These are phyloP conservation scores for Pteria penguin DNA, from an alignment of 2,888 invertebrate species.

Conservation along the genomic window DNA sequence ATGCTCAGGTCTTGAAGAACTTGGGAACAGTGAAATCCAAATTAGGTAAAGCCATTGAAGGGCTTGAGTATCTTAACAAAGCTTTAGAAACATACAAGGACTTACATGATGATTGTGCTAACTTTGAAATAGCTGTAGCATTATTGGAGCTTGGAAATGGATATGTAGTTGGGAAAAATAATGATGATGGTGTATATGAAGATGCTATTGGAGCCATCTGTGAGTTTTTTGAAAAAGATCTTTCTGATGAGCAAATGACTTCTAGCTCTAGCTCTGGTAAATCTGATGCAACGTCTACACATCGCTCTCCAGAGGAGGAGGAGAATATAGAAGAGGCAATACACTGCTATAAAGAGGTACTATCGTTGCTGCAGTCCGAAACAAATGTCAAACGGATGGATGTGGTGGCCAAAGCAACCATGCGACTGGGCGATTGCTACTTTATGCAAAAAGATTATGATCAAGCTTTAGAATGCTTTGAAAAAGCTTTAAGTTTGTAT, in stretches of 20 bases:
- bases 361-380: slow-evolving; percentile 68
- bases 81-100: slow-evolving; percentile 70
- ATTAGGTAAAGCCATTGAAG: slow-evolving; percentile 73
- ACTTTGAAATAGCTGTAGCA: slow-evolving; percentile 72
- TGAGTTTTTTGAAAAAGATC: slow-evolving; percentile 74
- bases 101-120: slow-evolving; percentile 68
- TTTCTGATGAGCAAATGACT: slow-evolving; percentile 60
- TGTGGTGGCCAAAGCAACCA: slow-evolving; percentile 71
- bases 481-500: slow-evolving; percentile 74
- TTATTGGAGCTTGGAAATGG: slow-evolving; percentile 77
- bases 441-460: slow-evolving; percentile 77
- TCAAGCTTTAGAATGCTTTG: slow-evolving; percentile 74
- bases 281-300: slow-evolving; percentile 55
- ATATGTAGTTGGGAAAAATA: slow-evolving; percentile 70
- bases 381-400: slow-evolving; percentile 65
- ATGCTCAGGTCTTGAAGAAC: slow-evolving; percentile 72
- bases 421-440: slow-evolving; percentile 77
- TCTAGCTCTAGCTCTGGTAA: slow-evolving; percentile 56
- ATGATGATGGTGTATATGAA: slow-evolving; percentile 72
- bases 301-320: slow-evolving; percentile 60
- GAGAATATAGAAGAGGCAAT: slow-evolving; percentile 75
- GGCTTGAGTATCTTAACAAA: slow-evolving; percentile 73
- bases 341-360: slow-evolving; percentile 74
- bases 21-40: slow-evolving; percentile 73
- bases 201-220: slow-evolving; percentile 73